These are phyloP conservation scores for Tinamus major DNA, from an alignment of 2,797 vertebrate species.

Conservation along the genomic window DNA sequence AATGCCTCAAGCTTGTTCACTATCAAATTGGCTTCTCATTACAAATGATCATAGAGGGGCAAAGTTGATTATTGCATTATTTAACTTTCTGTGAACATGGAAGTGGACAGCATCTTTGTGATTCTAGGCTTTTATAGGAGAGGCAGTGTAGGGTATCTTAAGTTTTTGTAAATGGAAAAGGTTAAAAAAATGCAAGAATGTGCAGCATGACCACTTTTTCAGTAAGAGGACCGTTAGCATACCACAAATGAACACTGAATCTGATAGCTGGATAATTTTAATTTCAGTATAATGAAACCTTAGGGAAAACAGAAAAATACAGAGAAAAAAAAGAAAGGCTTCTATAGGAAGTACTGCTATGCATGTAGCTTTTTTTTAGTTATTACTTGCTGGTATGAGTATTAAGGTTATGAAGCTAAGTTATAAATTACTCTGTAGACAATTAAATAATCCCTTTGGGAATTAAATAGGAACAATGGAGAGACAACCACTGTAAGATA, in stretches of 20 bases:
- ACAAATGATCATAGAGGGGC: neutral
- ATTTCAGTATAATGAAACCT: constrained; percentile 54
- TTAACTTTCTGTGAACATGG: neutral
- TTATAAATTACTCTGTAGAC: constrained; percentile 10
- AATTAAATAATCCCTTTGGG: constrained; percentile 43
- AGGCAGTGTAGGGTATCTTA: neutral
- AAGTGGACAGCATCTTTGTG: neutral
- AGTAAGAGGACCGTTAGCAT: neutral
- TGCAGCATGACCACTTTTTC: neutral
- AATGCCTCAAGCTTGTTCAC: neutral
- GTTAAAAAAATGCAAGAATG: neutral
- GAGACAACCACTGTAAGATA: neutral
- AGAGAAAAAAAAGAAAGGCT: neutral
- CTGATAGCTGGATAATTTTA: constrained; percentile 46
- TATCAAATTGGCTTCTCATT: neutral
- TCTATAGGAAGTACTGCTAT: neutral
- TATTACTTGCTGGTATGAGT: constrained; percentile 38
- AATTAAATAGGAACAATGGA: constrained; percentile 18
- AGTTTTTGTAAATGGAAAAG: constrained; percentile 13
- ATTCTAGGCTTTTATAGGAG: neutral
- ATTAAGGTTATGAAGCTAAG: neutral
- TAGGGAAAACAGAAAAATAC: constrained; percentile 24
- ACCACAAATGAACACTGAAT: neutral
- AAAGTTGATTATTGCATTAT: neutral
- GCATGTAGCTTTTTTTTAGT: neutral